phyloP scores from a whole-genome alignment of 2,113 vertebrate species.

The Channa argus region DNA sequence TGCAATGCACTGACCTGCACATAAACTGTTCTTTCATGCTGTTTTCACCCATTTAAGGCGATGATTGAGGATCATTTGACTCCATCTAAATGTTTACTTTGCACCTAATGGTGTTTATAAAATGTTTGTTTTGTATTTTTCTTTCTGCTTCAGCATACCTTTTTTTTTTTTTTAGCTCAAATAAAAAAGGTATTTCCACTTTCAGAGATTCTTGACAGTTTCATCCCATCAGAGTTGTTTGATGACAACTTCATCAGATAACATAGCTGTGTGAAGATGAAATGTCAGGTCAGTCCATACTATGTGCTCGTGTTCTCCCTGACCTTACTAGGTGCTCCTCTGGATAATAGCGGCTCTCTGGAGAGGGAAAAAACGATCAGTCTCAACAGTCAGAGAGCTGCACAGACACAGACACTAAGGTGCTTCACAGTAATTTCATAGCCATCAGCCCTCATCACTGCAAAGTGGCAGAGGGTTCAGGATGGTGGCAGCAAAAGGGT shows the following conservation, averaged over 20 bases:
- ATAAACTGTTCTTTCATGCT: neutral
- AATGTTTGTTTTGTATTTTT: no score
- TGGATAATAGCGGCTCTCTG: conserved; percentile 33
- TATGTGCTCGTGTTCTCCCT: conserved; percentile 26
- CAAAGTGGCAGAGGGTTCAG: conserved; percentile 45
- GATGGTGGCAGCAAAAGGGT: conserved; percentile 11
- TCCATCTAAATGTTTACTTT: neutral
- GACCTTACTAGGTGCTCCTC: conserved; percentile 52
- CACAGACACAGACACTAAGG: conserved; percentile 40
- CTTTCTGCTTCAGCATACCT: no score
- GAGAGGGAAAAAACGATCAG: conserved; percentile 59
- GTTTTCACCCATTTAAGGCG: conserved; percentile 4
- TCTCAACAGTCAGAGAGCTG: conserved; percentile 32
- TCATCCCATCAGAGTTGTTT: conserved; percentile 6
- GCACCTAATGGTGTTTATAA: neutral
- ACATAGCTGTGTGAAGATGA: conserved; percentile 6
- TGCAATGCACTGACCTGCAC: no score
- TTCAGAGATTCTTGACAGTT: neutral
- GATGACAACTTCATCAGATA: conserved; percentile 16
- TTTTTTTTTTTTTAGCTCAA: no score
- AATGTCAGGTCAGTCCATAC: conserved; percentile 3
- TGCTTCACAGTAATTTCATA: conserved; percentile 70
- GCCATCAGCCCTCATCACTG: conserved; percentile 51
- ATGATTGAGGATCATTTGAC: conserved; percentile 11
- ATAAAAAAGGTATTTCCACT: no score